Evolutionary conservation across 2,113 vertebrate genomes (phyloP).

Genomic region (Thryonomys swinderianus): DNA sequence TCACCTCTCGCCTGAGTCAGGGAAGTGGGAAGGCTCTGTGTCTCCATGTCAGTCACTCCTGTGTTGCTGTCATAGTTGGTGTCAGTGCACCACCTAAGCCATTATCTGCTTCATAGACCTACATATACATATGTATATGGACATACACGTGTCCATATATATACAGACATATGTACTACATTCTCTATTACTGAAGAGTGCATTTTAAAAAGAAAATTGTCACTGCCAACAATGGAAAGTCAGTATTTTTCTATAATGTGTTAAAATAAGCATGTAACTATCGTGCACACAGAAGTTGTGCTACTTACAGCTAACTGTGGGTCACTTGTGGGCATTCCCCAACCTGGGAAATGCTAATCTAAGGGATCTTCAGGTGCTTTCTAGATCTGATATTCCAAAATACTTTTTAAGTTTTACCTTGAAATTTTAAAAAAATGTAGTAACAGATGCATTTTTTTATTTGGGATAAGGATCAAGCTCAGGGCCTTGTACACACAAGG

Average conservation of each 20-base stretch:
- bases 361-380: not conserved
- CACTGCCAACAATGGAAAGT: not conserved
- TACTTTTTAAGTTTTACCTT: not conserved
- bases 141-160: not conserved
- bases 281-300: not conserved
- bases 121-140: not conserved
- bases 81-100: not conserved
- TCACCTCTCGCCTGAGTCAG: not conserved
- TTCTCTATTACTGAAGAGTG: not conserved
- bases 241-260: not conserved
- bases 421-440: not conserved
- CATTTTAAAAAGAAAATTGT: constrained; percentile 19
- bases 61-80: not conserved
- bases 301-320: not conserved
- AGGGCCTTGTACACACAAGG: too few relatives aligned
- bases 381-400: not conserved
- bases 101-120: not conserved
- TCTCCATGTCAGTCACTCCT: not conserved
- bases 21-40: not conserved
- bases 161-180: not conserved
- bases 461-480: not conserved
- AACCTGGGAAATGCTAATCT: not conserved
- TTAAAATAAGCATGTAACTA: not conserved
- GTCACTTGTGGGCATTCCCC: not conserved
- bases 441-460: not conserved